Conservation (phyloP, 2,888 invertebrate species). For the Encarsia formosa region DNA sequence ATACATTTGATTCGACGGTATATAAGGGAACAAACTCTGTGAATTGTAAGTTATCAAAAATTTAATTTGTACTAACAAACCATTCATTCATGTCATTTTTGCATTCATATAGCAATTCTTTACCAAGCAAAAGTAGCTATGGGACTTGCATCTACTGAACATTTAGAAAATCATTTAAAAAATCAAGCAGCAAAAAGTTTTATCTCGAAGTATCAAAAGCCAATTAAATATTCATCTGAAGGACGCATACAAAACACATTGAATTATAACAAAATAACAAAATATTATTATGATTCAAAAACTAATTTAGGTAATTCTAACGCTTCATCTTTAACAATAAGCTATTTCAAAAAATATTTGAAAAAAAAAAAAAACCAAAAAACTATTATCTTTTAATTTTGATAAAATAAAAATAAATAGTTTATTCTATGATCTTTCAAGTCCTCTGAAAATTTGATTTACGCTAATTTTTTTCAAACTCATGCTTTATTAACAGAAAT, state of each 20-base stretch:
- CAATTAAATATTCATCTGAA: constrained; percentile 7
- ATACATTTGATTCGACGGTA: background rate
- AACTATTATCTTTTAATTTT: no score
- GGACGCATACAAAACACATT: constrained; percentile 6
- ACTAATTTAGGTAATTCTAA: constrained; percentile 18
- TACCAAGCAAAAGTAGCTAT: constrained; percentile 22
- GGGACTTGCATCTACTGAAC: constrained; percentile 23
- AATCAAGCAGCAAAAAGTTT: constrained; percentile 27
- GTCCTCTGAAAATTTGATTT: no score
- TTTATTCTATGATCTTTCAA: no score
- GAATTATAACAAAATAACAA: constrained; percentile 8
- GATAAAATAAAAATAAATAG: no score
- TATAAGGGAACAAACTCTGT: constrained; percentile 10
- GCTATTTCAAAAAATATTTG: background rate
- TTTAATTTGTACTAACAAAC: constrained; percentile 5
- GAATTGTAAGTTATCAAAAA: constrained; percentile 20
- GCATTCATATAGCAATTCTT: constrained; percentile 25
- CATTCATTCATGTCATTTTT: no score
- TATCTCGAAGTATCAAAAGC: constrained; percentile 9
- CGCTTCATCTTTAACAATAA: background rate
- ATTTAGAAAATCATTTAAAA: constrained; percentile 21
- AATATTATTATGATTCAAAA: constrained; percentile 19
- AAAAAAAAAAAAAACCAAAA: background rate
- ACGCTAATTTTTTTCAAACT: no score
- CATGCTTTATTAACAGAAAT: no score